Conservation (phyloP, 2,113 vertebrate genomes). For the Leucopsar rothschildi region DNA sequence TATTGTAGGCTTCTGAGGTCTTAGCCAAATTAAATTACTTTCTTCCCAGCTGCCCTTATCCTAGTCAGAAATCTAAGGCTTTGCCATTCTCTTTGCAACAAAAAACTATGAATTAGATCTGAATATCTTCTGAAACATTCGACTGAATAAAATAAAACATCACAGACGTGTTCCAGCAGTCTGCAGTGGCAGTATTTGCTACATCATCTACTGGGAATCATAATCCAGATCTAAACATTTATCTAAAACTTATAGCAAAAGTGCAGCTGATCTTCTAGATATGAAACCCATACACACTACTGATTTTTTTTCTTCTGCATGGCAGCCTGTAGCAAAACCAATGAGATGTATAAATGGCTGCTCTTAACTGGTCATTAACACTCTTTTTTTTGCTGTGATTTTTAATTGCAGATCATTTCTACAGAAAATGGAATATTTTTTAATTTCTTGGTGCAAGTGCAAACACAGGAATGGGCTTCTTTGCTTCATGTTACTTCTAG, state of each 20-base stretch:
- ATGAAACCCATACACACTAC: not conserved
- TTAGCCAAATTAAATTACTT: not conserved
- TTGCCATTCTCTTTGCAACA: not conserved
- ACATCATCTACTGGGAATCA: not conserved
- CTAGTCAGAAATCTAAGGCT: not conserved
- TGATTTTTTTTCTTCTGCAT: not conserved
- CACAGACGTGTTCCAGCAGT: not conserved
- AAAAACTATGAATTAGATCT: not conserved
- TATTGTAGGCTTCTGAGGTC: not conserved
- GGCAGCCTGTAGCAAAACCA: not conserved
- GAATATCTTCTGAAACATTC: not conserved
- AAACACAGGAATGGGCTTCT: not conserved
- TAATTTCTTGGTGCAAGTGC: not conserved
- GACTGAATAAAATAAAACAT: not conserved
- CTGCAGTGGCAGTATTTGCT: not conserved
- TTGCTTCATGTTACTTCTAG: not conserved
- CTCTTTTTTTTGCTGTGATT: not conserved
- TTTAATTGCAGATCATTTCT: not conserved
- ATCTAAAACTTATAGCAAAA: not conserved
- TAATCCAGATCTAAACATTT: not conserved
- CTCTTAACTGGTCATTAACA: not conserved
- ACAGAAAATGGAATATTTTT: not conserved
- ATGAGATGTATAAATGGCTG: not conserved
- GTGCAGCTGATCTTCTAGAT: not conserved
- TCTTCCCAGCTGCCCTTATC: not conserved